Conservation (phyloP, 2,888 invertebrate genomes). For the Mimas tiliae region DNA sequence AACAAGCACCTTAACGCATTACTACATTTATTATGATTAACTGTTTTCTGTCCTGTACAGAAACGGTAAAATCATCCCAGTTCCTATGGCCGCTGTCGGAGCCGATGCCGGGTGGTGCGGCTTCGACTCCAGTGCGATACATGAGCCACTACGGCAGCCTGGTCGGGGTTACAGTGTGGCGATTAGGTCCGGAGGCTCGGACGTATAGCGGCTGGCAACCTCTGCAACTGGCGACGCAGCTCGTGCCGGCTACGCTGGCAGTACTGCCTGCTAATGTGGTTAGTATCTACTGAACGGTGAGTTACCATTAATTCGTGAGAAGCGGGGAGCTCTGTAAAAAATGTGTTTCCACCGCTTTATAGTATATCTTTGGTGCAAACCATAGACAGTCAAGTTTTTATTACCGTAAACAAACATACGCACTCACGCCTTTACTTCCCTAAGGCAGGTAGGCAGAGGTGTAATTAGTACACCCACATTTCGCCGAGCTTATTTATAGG, state of each 20-base stretch:
- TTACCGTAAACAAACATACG: too few species aligned
- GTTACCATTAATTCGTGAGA: too few species aligned
- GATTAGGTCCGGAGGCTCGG: conserved; percentile 82
- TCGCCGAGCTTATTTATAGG: too few species aligned
- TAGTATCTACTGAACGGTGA: conserved; percentile 37
- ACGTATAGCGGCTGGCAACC: conserved; percentile 92
- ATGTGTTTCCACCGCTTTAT: too few species aligned
- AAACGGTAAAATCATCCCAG: conserved; percentile 88
- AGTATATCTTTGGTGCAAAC: too few species aligned
- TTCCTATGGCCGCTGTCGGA: conserved; percentile 88
- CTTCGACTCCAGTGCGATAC: conserved; percentile 86
- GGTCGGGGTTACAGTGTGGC: conserved; percentile 87
- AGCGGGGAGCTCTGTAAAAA: too few species aligned
- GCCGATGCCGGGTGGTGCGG: conserved; percentile 85
- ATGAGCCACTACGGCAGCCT: conserved; percentile 89
- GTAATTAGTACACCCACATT: too few species aligned
- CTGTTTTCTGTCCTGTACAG: conserved; percentile 71
- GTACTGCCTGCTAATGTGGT: conserved; percentile 87
- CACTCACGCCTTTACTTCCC: too few species aligned
- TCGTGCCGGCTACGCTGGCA: conserved; percentile 94
- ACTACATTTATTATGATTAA: not conserved
- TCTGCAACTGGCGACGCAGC: conserved; percentile 92
- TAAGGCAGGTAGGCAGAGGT: too few species aligned
- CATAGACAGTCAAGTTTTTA: too few species aligned
- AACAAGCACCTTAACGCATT: too few species aligned